Evolutionary conservation across 2,888 invertebrate species (phyloP), one percentile per base, ranked within the genome.

Genomic region (Drosophila meridiana): DNA sequence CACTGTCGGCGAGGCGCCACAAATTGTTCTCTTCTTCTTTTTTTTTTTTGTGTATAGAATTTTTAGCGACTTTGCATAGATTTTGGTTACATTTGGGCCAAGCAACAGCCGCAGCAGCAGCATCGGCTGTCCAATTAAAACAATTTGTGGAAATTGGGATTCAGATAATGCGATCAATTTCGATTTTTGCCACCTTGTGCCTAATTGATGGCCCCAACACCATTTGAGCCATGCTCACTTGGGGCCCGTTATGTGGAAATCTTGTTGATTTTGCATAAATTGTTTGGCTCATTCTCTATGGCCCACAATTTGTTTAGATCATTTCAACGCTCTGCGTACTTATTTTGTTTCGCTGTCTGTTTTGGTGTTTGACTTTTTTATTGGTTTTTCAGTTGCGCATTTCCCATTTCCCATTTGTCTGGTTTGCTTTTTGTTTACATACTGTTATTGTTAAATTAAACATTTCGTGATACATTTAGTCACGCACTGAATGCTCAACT

Each of bases 321-420:
- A 69, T 73, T 73, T 67, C 64, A 61, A 55, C 56, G 48, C 48
- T 61, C 34, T 68, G 67, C 50, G 55, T 56, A 58, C 52, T 60
- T 45, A 58, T 58, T 70, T 69, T 70, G 72, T 69, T 76, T 78
- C 73, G 60, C 64, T 76, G 61, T 70, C 65, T 69, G 62, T 63
- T 61, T 76, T 68, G 62, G 45, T 34, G 55, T 79, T 69, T 73
- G 84, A 85, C 88, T 88, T 85, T 85, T 85, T 85, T 88, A 85
- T 85, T 85, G 88, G 77, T 74, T 83, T 83, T 83, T 81, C 83
- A 76, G 71, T 83, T 85, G 83, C 84, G 88, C 82, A 85, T 85
- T 87, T 85, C 69, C 87, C 83, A 84, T 81, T 80, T 82, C 76
- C 80, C 78, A 87, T 80, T 61, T 56, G 43, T 45, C 45, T 53